Conservation (phyloP, 2,113 vertebrate species). For the Misgurnus anguillicaudatus region DNA sequence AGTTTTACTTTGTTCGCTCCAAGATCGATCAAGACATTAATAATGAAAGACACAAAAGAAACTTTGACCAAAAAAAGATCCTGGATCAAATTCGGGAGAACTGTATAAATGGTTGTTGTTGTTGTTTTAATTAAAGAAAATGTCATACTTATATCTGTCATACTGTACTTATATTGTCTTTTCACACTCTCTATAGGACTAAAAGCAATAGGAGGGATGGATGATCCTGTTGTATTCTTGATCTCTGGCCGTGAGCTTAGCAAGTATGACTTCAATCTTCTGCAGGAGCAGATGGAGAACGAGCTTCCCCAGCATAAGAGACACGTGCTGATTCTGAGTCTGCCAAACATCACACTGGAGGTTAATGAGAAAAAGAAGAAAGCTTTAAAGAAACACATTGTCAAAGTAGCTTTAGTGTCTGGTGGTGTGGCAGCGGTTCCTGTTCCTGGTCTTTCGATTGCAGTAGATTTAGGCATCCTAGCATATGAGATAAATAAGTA, state of each 20-base stretch:
- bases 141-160: too few relatives aligned
- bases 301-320: conserved; percentile 3
- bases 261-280: conserved; percentile 50
- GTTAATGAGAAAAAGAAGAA: conserved; percentile 61
- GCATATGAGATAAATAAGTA: conserved; percentile 58
- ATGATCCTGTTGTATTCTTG: conserved; percentile 7
- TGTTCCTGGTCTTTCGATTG: conserved; percentile 60
- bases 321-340: too few relatives aligned
- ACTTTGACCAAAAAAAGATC: too few relatives aligned
- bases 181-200: too few relatives aligned
- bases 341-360: too few relatives aligned
- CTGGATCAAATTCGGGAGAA: too few relatives aligned
- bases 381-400: conserved; percentile 63
- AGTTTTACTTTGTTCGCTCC: conserved; percentile 75
- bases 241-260: conserved; percentile 47
- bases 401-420: conserved; percentile 65
- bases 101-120: too few relatives aligned
- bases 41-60: conserved; percentile 55
- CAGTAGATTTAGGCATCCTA: conserved; percentile 65
- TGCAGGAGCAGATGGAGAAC: conserved; percentile 53
- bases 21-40: conserved; percentile 70
- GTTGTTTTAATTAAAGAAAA: too few relatives aligned
- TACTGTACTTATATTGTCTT: too few relatives aligned
- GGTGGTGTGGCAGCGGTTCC: conserved; percentile 62
- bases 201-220: conserved; percentile 12